Conservation (phyloP, 2,113 vertebrate species). For the Piprites chloris region DNA sequence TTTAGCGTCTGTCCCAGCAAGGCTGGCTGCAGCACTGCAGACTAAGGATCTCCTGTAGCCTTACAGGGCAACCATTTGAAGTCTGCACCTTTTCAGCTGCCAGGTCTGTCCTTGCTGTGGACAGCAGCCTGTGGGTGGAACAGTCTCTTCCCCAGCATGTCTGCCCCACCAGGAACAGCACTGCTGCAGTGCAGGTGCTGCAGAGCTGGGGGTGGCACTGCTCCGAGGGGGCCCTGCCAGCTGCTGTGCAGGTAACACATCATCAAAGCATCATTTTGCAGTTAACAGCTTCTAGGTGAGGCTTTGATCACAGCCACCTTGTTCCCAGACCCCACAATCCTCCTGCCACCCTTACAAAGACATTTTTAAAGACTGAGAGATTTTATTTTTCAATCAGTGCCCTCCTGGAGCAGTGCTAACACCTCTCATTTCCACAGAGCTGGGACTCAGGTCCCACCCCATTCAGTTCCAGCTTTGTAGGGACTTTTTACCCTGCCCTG, state of each 20-base stretch:
- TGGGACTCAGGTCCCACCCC: background rate
- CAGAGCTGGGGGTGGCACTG: background rate
- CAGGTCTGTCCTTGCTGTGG: background rate
- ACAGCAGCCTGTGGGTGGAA: background rate
- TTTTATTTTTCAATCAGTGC: background rate
- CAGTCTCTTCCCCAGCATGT: background rate
- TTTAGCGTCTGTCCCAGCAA: background rate
- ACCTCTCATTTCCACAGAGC: background rate
- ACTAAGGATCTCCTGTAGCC: background rate
- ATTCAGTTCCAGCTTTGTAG: background rate
- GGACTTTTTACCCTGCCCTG: background rate
- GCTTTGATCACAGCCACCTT: constrained; percentile 11
- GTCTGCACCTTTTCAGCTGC: background rate
- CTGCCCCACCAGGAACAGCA: fast-evolving
- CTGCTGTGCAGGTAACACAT: background rate
- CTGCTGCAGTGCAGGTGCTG: background rate
- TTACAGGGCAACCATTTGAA: background rate
- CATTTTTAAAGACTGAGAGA: fast-evolving
- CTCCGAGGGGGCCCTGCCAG: background rate
- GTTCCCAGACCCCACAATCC: background rate
- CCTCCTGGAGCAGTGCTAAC: background rate
- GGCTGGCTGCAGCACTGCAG: background rate
- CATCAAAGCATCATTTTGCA: background rate
- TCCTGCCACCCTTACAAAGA: background rate
- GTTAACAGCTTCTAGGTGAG: background rate